Evolutionary conservation across 1,140 invertebrate genomes (phyloP), one percentile per base, ranked within the genome.

Genomic region (Sitobion miscanthi): DNA sequence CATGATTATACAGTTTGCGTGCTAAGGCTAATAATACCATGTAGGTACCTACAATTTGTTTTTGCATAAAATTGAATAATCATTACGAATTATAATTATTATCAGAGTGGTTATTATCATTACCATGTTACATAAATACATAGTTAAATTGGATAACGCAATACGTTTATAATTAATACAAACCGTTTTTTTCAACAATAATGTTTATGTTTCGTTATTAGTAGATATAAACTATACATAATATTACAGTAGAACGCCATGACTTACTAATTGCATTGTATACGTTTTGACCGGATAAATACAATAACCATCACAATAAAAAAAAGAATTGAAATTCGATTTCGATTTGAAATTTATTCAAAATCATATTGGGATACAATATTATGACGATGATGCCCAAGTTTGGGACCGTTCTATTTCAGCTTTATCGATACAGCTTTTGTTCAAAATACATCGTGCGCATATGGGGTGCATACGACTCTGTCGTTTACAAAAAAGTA

Each of bases 371-470:
- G 49, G 25, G 3, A 23, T 23, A 35, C 30, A 21, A 54, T n/a
- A 17, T 38, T n/a, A 17, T 38, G 35, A 62, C 23, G 38, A 90
- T 42, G 38, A 90, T 42, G 88, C 38, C 52, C 35, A 45, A 62
- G 88, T 90, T 62, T 49, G 88, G 54, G 17, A 62, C 62, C 35
- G 14, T 62, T 90, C 23, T 52, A 25, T 90, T 90, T 62, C 54
- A 57, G n/a, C 6, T 57, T 54, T 89, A 89, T 89, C 47, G 49
- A 4, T 38, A 38, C 87, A 52, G 49, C n/a, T 54, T 88, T 88
- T 88, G 47, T 88, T 52, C 8, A 4, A 54, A 88, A 88, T 17
- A 35, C 89, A 90, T 90, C 38, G 35, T 69, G 21, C 6, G 35
- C 25, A 90, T 49, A 62, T 69, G 89, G 42, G 20, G 88, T 89